Evolutionary conservation across 2,113 vertebrate genomes (phyloP).

Genomic region (Xenopus borealis): DNA sequence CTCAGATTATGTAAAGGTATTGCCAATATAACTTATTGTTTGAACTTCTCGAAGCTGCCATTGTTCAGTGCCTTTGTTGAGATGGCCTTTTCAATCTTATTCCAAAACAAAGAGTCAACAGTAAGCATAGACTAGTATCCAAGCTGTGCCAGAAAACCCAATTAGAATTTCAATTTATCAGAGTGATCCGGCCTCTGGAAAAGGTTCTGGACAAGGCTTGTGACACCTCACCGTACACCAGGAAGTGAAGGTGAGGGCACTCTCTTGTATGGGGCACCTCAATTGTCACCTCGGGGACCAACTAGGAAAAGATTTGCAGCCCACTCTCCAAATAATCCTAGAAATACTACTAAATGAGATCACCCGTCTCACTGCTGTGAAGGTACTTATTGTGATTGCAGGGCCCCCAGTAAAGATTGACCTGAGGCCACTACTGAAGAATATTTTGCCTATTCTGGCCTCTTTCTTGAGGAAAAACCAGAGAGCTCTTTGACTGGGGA

Average conservation of each 20-base stretch:
- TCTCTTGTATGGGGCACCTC: conserved; percentile 86
- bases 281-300: conserved; percentile 80
- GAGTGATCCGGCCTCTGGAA: conserved; percentile 75
- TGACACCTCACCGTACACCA: conserved; percentile 77
- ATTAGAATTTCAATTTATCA: conserved; percentile 71
- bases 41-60: too few species aligned
- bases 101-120: too few species aligned
- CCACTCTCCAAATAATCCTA: conserved; percentile 79
- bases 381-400: conserved; percentile 75
- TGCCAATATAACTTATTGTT: too few species aligned
- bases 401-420: conserved; percentile 76
- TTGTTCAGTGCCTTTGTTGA: too few species aligned
- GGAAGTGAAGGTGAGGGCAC: conserved; percentile 91
- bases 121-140: too few species aligned
- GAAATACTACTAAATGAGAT: conserved; percentile 90
- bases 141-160: too few species aligned
- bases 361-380: conserved; percentile 82
- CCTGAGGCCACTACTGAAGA: conserved; percentile 73
- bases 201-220: conserved; percentile 53
- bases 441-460: conserved; percentile 77
- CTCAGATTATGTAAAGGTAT: too few species aligned
- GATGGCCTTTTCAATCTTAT: too few species aligned
- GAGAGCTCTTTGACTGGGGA: conserved; percentile 77
- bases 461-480: conserved; percentile 91
- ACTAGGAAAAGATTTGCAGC: conserved; percentile 72